Percentiles rank a stretch among this genome's conserved stretches.
Evolutionary conservation across 2,888 invertebrate species (phyloP).

Genomic region (Imbricaverruca yamaguchii): DNA sequence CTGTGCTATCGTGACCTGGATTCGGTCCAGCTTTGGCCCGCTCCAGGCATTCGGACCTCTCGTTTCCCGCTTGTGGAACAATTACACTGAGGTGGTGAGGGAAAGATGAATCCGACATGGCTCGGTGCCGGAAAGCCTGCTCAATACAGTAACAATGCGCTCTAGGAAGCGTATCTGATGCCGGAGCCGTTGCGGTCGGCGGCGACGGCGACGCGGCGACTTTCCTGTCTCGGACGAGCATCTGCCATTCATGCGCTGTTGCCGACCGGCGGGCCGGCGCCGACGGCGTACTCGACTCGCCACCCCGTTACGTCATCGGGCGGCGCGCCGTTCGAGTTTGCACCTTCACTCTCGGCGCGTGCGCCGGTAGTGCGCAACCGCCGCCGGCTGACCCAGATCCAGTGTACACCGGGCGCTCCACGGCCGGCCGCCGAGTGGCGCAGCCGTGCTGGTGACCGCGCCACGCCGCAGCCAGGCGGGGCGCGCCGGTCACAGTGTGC

Average conservation of each 20-base stretch:
- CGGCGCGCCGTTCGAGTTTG: slow-evolving; percentile 2
- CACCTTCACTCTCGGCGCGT: slow-evolving; percentile 12
- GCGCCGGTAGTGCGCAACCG: neutral
- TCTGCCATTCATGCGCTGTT: neutral
- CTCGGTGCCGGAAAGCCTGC: no score
- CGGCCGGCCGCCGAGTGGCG: neutral
- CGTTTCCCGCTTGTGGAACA: no score
- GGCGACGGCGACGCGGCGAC: no score
- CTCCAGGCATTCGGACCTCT: neutral
- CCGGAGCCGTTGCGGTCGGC: no score
- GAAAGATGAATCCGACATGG: no score
- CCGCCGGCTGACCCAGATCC: neutral
- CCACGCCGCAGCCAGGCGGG: no score
- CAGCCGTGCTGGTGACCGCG: no score
- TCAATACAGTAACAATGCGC: no score
- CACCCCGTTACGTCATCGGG: neutral
- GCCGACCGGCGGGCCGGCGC: neutral
- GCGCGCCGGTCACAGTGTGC: no score
- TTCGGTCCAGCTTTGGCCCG: neutral
- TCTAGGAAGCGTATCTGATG: no score
- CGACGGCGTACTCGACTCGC: no score
- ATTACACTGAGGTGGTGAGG: no score
- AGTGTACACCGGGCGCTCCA: neutral
- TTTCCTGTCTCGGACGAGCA: neutral
- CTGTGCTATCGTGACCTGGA: neutral